Evolutionary conservation across 2,113 vertebrate genomes (phyloP).

Genomic region (Oncorhynchus gorbuscha): DNA sequence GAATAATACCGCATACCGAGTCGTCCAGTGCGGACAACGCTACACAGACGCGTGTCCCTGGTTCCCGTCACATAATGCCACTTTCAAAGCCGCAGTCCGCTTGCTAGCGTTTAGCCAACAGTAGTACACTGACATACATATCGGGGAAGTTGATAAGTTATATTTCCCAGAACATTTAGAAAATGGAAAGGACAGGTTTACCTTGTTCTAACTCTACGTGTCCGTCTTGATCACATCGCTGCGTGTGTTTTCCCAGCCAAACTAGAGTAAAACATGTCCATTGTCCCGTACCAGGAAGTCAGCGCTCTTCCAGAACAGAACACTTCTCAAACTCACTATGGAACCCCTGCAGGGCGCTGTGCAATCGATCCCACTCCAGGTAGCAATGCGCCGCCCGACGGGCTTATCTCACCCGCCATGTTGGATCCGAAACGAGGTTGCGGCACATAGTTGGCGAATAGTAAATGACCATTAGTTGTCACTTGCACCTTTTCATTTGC

Average conservation of each 20-base stretch:
- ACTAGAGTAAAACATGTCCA: conserved; percentile 46
- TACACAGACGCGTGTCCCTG: not conserved
- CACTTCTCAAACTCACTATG: conserved; percentile 64
- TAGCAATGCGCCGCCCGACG: conserved; percentile 71
- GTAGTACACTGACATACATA: conserved; percentile 41
- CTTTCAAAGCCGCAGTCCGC: conserved; percentile 15
- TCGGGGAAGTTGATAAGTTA: conserved; percentile 48
- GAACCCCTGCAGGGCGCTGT: conserved; percentile 54
- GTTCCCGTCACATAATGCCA: not conserved
- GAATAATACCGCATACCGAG: not conserved
- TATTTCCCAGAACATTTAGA: conserved; percentile 2
- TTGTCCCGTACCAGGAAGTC: conserved; percentile 76
- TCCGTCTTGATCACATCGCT: conserved; percentile 49
- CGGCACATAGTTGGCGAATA: conserved; percentile 14
- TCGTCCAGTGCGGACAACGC: not conserved
- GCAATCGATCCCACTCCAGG: conserved; percentile 60
- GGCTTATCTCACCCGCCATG: conserved; percentile 36
- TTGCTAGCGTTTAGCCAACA: conserved; percentile 53
- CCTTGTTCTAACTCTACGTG: conserved; percentile 57
- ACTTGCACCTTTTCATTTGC: not conserved
- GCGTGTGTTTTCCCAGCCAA: conserved; percentile 22
- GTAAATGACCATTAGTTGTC: not conserved
- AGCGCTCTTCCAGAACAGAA: conserved; percentile 38
- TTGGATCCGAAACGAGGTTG: conserved; percentile 36
- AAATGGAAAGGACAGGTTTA: conserved; percentile 42